Evolutionary conservation across 2,797 vertebrate species (phyloP), one percentile per base, ranked within the genome.

Genomic region (Euphonia xanthogaster): DNA sequence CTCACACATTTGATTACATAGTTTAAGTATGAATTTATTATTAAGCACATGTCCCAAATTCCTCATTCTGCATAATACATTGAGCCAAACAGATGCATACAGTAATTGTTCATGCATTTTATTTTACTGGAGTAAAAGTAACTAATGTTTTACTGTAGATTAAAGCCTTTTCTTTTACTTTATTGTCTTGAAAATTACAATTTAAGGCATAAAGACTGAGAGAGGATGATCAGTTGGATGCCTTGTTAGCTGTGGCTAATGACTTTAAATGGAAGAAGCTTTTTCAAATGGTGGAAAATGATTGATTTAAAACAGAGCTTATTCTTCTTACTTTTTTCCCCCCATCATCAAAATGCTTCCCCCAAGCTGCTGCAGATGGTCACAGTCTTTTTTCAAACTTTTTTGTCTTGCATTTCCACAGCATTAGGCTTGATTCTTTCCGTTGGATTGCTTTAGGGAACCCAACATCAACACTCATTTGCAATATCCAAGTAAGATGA

Each of bases 371-470:
- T 90, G 90, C 94, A 94, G 92, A 92, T 94, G 92, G 80, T 93
- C 89, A 74, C 45, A 55, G 45, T 92, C 63, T 85, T 95, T 84
- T 86, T 81, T 92, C 33, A 27, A 65, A 75, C 70, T 92, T 87
- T 95, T 86, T 81, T 83, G 51, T 75, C 84, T 92, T 91, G 45
- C 23, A 51, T 94, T 97, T 96, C 67, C 65, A 86, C 63, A 91
- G 88, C 42, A 87, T 92, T 94, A 94, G 61, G 37, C 74, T 91
- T 89, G 53, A 89, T 93, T 90, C 87, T 87, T 95, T 95, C 67
- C 87, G 78, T 89, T 74, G 68, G 90, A 87, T 83, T 92, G 86
- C 96, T 93, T 67, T 85, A 92, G 94, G 93, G 92, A 92, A 62
- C 35, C 57, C 45, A 92, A 67, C 77, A 92, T 91, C 90, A 88